These are phyloP conservation scores for Zeuzera pyrina DNA, from an alignment of 2,888 invertebrate species.

Conservation along the genomic window DNA sequence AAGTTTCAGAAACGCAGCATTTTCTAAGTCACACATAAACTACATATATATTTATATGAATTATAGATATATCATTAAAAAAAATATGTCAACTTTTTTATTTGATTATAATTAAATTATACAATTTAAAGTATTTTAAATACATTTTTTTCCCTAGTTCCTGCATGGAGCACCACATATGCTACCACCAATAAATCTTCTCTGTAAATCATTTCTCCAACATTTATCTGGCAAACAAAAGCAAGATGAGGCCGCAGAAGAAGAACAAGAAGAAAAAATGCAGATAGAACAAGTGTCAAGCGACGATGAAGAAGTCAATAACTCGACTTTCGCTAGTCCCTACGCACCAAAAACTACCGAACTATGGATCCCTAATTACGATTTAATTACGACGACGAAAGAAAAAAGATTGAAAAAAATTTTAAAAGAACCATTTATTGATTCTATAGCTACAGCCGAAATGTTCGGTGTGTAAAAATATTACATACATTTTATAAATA, in stretches of 20 bases:
- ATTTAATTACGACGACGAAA: constrained; percentile 55
- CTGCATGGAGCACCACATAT: constrained; percentile 57
- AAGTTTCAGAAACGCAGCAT: no score
- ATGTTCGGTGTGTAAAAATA: constrained; percentile 34
- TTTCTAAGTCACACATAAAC: no score
- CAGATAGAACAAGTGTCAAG: constrained; percentile 36
- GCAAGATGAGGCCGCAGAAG: constrained; percentile 23
- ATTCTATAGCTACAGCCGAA: constrained; percentile 32
- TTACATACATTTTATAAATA: no score
- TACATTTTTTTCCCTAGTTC: constrained; percentile 37
- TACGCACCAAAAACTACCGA: constrained; percentile 34
- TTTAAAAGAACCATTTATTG: constrained; percentile 38
- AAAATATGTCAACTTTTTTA: no score
- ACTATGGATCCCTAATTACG: constrained; percentile 56
- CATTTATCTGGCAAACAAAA: constrained; percentile 45
- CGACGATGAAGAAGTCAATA: constrained; percentile 37
- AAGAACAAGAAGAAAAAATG: constrained; percentile 24
- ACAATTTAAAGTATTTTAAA: no score
- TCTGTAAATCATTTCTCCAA: constrained; percentile 55
- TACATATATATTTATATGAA: background rate
- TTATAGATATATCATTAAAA: background rate
- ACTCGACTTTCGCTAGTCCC: constrained; percentile 26
- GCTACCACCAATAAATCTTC: constrained; percentile 52
- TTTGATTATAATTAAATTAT: background rate
- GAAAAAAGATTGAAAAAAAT: constrained; percentile 59